Percentiles rank a stretch among this genome's conserved stretches.
Conservation (phyloP, 2,113 vertebrate genomes). For the Microtus ochrogaster region DNA sequence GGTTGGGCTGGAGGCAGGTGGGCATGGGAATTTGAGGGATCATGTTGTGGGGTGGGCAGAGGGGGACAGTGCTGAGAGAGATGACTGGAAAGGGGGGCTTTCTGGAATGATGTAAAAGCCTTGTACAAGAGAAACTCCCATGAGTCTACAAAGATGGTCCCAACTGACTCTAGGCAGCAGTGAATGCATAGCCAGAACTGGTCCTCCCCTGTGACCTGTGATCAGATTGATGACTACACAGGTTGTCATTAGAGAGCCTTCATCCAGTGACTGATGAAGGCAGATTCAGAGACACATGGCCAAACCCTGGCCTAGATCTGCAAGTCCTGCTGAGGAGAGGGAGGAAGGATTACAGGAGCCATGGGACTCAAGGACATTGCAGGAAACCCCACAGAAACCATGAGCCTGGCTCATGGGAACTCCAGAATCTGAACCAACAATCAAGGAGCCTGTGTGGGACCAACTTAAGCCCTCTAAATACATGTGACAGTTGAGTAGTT, state of each 20-base stretch:
- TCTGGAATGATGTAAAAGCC: too few relatives aligned
- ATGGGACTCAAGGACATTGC: background rate
- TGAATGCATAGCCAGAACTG: background rate
- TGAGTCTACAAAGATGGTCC: background rate
- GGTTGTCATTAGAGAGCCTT: background rate
- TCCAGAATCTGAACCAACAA: too few relatives aligned
- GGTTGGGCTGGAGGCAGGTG: too few relatives aligned
- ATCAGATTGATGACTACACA: background rate
- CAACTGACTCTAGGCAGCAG: background rate
- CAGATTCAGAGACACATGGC: background rate
- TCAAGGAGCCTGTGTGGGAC: too few relatives aligned
- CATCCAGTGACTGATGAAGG: too few relatives aligned
- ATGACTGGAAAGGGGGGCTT: background rate
- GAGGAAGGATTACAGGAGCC: background rate
- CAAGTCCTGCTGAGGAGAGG: background rate
- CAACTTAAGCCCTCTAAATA: too few relatives aligned
- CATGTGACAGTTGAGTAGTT: too few relatives aligned
- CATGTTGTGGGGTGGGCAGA: too few relatives aligned
- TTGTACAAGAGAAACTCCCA: background rate
- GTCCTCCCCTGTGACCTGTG: background rate
- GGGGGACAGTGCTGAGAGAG: background rate
- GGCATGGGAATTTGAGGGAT: too few relatives aligned
- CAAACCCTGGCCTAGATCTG: background rate
- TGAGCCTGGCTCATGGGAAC: too few relatives aligned
- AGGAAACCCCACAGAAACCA: too few relatives aligned